These are phyloP conservation scores for Pogonocherus hispidulus DNA, from an alignment of 2,888 invertebrate species.

Conservation along the genomic window DNA sequence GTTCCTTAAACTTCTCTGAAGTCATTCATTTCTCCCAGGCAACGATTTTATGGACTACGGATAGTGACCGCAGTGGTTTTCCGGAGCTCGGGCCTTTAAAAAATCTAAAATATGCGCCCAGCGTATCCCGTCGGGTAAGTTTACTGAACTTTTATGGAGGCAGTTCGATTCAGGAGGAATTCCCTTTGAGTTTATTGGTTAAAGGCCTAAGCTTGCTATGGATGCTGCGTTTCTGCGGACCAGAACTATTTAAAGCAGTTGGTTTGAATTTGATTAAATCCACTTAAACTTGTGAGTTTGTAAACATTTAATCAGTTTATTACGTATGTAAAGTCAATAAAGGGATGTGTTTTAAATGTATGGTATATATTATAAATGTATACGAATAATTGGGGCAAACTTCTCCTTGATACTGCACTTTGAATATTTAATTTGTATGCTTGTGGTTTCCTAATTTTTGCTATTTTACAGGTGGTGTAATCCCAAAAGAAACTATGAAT, in stretches of 20 bases:
- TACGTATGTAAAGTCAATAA: too few species aligned
- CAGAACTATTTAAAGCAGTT: not conserved
- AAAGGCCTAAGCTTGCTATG: not conserved
- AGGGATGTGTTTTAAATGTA: too few species aligned
- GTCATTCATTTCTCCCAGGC: conserved; percentile 48
- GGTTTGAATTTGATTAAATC: not conserved
- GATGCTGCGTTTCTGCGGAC: conserved; percentile 5
- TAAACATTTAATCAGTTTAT: too few species aligned
- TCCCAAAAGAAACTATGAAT: too few species aligned
- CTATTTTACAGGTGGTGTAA: too few species aligned
- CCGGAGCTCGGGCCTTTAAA: conserved; percentile 46
- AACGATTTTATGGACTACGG: conserved; percentile 47
- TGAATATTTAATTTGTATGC: too few species aligned
- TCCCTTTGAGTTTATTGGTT: conserved; percentile 37
- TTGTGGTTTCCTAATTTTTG: too few species aligned
- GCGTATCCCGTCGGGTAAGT: conserved; percentile 46
- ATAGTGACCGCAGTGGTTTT: conserved; percentile 49
- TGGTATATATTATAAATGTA: too few species aligned
- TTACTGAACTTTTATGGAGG: conserved; percentile 55
- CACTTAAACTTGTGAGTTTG: too few species aligned
- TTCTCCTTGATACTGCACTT: too few species aligned
- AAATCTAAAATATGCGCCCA: conserved; percentile 56
- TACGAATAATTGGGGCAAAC: too few species aligned
- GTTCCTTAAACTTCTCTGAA: conserved; percentile 43
- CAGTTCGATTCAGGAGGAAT: conserved; percentile 46